Percentiles rank a stretch among this genome's conserved stretches.
Evolutionary conservation across 2,888 invertebrate species (phyloP).

Genomic region (Danaus chrysippus): DNA sequence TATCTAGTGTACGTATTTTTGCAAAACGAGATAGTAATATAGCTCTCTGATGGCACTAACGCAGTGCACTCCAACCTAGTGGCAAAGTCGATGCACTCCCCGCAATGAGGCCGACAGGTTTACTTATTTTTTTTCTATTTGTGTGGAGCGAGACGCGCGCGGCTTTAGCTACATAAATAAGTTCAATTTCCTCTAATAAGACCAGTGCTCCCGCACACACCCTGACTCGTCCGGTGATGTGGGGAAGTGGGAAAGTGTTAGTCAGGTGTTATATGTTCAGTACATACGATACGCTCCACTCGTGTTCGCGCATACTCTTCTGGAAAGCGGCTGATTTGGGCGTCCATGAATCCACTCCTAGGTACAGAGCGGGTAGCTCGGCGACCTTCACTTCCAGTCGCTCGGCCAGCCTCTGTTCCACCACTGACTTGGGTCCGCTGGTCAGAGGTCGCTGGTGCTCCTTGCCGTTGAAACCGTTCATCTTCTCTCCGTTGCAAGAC

Average conservation of each 20-base stretch:
- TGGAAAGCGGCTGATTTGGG: slow-evolving; percentile 82
- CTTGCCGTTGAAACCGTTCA: slow-evolving; percentile 61
- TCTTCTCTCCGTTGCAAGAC: slow-evolving; percentile 71
- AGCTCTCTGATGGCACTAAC: slow-evolving; percentile 39
- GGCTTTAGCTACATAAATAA: slow-evolving; percentile 12
- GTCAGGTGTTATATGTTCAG: slow-evolving; percentile 38
- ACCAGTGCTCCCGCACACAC: slow-evolving; percentile 31
- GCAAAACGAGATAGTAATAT: background rate
- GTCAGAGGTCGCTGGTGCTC: slow-evolving; percentile 63
- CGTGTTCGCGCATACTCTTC: slow-evolving; percentile 78
- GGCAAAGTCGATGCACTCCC: slow-evolving; percentile 51
- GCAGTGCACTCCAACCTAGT: slow-evolving; percentile 44
- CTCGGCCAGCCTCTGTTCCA: slow-evolving; percentile 72
- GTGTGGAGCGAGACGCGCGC: slow-evolving; percentile 37
- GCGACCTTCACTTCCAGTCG: slow-evolving; percentile 75
- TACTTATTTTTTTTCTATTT: slow-evolving; percentile 46
- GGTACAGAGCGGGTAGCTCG: slow-evolving; percentile 84
- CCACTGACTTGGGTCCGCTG: slow-evolving; percentile 66
- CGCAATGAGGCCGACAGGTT: slow-evolving; percentile 35
- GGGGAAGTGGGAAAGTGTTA: slow-evolving; percentile 40
- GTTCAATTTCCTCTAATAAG: slow-evolving; percentile 15
- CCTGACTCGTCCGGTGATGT: slow-evolving; percentile 18
- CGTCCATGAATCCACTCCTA: slow-evolving; percentile 86
- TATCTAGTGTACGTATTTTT: no score
- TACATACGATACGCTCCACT: slow-evolving; percentile 80